Evolutionary conservation across 2,888 invertebrate species (phyloP).

Genomic region (Apamea sordens): DNA sequence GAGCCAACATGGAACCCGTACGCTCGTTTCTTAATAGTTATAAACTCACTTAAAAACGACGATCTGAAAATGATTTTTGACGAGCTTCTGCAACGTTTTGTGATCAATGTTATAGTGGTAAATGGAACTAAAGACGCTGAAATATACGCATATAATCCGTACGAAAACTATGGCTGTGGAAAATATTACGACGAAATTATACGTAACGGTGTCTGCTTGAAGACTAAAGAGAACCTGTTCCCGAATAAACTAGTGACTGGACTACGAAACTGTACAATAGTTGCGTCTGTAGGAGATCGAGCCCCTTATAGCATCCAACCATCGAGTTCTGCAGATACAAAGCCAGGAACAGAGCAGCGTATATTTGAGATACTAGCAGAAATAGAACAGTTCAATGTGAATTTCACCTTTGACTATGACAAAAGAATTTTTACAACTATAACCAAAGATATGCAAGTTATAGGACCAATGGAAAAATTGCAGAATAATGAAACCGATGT

Average conservation of each 20-base stretch:
- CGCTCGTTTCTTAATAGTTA: constrained; percentile 70
- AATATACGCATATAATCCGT: constrained; percentile 79
- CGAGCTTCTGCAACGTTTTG: constrained; percentile 66
- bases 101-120: constrained; percentile 72
- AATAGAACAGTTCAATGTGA: constrained; percentile 42
- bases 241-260: constrained; percentile 70
- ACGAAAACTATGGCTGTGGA: constrained; percentile 78
- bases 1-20: constrained; percentile 75
- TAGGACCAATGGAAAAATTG: constrained; percentile 43
- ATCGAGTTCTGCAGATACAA: not conserved
- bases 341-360: constrained; percentile 50
- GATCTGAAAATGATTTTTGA: constrained; percentile 71
- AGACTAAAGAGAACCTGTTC: constrained; percentile 61
- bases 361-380: constrained; percentile 42
- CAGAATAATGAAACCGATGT: constrained; percentile 52
- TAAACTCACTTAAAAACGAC: constrained; percentile 57
- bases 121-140: constrained; percentile 68
- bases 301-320: constrained; percentile 74
- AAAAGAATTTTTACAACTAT: constrained; percentile 21
- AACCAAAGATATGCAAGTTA: constrained; percentile 35
- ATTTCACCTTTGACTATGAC: constrained; percentile 17
- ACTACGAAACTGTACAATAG: constrained; percentile 74
- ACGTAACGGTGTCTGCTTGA: constrained; percentile 72
- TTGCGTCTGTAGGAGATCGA: constrained; percentile 69
- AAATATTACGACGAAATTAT: constrained; percentile 72